Base-by-base conservation (phyloP, 2,113 vertebrate genomes). In the Cyanoramphus novaezelandiae region DNA sequence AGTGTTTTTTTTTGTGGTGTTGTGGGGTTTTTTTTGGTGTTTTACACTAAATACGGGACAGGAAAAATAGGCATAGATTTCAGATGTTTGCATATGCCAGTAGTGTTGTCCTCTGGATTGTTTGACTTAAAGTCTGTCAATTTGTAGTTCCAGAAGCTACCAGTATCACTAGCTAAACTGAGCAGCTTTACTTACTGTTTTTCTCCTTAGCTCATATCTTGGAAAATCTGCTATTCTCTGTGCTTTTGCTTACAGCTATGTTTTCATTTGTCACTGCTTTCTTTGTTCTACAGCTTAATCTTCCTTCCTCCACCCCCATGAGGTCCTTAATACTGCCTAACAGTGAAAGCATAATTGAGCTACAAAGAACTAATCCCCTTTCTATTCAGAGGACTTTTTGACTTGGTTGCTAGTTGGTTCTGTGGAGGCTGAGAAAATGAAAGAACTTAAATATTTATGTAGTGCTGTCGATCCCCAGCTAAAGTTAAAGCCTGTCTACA, bases 211-310 rank as follows among this genome's bases (percentile, higher is more conserved):
- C 18, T 87, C 3, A 0, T 53, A 13, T 55, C 13, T 91, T 78
- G 46, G 43, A 52, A 90, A 92, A 84, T 19, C 25, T 80, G 31
- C 49, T 93, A 2, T 90, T 90, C 63, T 90, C 49, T 63, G 0
- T 80, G 19, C 59, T 83, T 81, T 94, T 90, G 23, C 71, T 83
- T 50, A 64, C 55, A 64, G 57, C 64, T 76, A 24, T 25, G 13
- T 33, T 79, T 92, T 86, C 27, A 41, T 79, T 86, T 96, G 53
- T 82, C 77, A 50, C 60, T 79, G 37, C 47, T 85, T 83, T 16
- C 82, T 93, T 93, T 94, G 79, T 93, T 90, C 60, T 76, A 75
- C 47, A 76, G 82, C 62, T 88, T 95, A 74, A 75, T 96, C 46
- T 82, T 82, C 17, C 14, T 76, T 83, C 31, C 5, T 88, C 19